Base-by-base conservation (phyloP, 2,888 invertebrate species). In the Ichneumoninae sp. region DNA sequence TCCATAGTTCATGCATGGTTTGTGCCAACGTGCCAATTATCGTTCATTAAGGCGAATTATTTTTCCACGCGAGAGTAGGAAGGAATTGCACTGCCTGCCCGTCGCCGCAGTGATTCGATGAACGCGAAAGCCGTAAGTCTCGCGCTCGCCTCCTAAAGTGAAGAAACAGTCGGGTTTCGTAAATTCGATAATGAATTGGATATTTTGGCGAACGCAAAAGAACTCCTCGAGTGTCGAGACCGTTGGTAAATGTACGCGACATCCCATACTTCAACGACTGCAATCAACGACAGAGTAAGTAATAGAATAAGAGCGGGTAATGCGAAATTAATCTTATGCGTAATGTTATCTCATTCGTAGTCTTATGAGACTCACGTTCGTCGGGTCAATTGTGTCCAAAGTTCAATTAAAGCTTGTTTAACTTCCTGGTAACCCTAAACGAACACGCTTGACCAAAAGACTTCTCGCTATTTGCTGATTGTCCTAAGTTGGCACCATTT, bases 351-450 rank as follows among this genome's bases (percentile, higher is more conserved):
- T 40, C 33, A 13, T 52, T 66, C 30, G 57, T 75, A 47, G 26
- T 44, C 33, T 62, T 54, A 77, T 65, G 50, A 80, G 36, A 44
- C 70, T 66, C 74, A 83, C 86, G 86, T 70, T 44, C 22, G 26
- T 16, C 33, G 65, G 83, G 72, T 85, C 80, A 80, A 86, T 60
- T 72, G 77, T 62, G 8, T 83, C 79, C 40, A 68, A 86, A 80
- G 83, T 86, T 88, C 86, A 88, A 88, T 86, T 88, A 84, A 76
- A 81, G 84, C 78, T 88, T 70, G 87, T 87, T 87, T 71, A 86
- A 86, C 76, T 88, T 89, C 87, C 81, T 40, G 74, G 89, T 86
- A 89, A 82, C 54, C 22, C 30, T 60, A 50, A 76, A 19, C 33
- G 52, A 47, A 47, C 16, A n/a, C 16, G 16, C 19, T 36, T 19